Evolutionary conservation across 30 jellyfish, hydroid and myxozoan genomes (phyloP).

Genomic region (Cassiopea xamachana): DNA sequence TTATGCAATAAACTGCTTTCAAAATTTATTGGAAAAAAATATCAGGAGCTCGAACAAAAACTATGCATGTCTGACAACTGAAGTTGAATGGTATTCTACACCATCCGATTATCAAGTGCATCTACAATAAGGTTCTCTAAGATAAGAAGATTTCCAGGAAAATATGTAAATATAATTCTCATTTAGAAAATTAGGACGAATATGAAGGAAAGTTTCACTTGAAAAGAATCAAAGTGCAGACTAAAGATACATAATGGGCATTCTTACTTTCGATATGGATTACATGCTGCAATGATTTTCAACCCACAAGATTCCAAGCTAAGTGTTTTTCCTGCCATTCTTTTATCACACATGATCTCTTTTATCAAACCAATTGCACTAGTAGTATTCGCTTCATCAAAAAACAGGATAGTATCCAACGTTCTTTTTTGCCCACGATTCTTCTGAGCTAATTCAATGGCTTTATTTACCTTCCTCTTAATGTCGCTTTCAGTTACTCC

Average conservation of each 20-base stretch:
- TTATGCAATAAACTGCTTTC: too few species aligned
- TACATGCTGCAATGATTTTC: constrained; percentile 75
- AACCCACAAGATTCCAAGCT: constrained; percentile 54
- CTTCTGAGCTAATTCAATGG: constrained; percentile 56
- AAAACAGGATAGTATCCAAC: constrained; percentile 50
- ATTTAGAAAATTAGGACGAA: too few species aligned
- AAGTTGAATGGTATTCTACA: too few species aligned
- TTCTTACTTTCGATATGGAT: constrained; percentile 74
- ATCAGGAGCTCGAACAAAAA: too few species aligned
- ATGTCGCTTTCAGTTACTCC: constrained; percentile 72
- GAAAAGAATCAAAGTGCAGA: not conserved
- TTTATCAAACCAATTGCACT: constrained; percentile 75
- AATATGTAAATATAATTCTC: too few species aligned
- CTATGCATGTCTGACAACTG: too few species aligned
- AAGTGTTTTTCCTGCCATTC: constrained; percentile 71
- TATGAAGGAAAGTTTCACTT: too few species aligned
- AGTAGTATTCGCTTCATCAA: constrained; percentile 78
- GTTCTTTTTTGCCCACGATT: constrained; percentile 14
- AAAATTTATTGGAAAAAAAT: too few species aligned
- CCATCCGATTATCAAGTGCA: too few species aligned
- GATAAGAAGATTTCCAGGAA: too few species aligned
- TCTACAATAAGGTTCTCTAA: too few species aligned
- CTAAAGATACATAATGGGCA: not conserved
- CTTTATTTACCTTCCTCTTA: constrained; percentile 40
- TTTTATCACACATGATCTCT: constrained; percentile 68